Conservation (phyloP, 1,140 invertebrate species). For the Apocrypta bakeri region DNA sequence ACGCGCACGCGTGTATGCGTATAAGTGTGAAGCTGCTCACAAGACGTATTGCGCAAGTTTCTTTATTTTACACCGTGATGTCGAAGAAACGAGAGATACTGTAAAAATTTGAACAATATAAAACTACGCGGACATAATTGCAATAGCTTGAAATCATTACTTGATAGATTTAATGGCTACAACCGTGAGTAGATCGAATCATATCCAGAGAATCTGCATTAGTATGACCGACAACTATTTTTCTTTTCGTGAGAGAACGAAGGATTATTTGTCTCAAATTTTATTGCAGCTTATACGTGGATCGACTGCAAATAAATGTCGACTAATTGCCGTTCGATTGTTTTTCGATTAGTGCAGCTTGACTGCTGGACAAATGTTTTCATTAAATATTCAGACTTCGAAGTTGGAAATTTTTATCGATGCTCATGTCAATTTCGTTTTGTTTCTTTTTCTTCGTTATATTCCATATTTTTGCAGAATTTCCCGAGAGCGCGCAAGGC, state of each 20-base stretch:
- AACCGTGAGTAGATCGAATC: not conserved
- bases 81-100: not conserved
- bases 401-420: not conserved
- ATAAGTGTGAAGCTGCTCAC: not conserved
- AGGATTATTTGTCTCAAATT: constrained; percentile 17
- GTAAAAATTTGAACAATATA: not conserved
- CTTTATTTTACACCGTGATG: not conserved
- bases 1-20: not conserved
- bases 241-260: not conserved
- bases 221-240: not conserved
- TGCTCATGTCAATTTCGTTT: not conserved
- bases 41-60: not conserved
- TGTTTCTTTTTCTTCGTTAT: not conserved
- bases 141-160: not conserved
- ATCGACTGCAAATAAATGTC: constrained; percentile 17
- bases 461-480: no score
- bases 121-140: not conserved
- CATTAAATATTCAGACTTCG: constrained; percentile 14
- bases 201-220: not conserved
- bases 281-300: not conserved
- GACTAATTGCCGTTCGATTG: constrained; percentile 12
- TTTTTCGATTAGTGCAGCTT: not conserved
- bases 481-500: not conserved
- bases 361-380: not conserved
- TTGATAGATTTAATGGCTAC: no score